Percentiles rank a stretch among this genome's conserved stretches.
phyloP scores from a whole-genome alignment of 2,888 invertebrate genomes.

The Callyntrura sp. region DNA sequence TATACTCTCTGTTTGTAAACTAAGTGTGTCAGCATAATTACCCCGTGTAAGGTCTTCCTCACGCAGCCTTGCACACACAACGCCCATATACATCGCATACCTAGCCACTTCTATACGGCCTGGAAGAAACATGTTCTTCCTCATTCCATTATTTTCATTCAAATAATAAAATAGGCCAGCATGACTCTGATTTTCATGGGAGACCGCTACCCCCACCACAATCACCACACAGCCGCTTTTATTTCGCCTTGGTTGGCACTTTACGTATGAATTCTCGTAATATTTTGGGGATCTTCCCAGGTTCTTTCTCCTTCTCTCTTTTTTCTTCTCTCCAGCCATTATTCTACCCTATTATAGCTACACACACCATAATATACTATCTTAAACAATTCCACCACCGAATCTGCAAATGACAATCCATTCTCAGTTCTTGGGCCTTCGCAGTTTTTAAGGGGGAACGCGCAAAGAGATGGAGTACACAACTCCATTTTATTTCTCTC shows the following conservation, averaged over 20 bases:
- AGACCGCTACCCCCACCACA: conserved; percentile 3
- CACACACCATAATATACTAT: not conserved
- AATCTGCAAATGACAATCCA: conserved; percentile 26
- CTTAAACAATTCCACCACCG: not conserved
- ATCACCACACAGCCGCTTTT: conserved; percentile 21
- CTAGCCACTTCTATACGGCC: too few relatives aligned
- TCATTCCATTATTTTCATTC: conserved; percentile 38
- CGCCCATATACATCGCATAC: not conserved
- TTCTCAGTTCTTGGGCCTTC: not conserved
- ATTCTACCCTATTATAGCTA: not conserved
- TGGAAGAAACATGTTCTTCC: conserved; percentile 2
- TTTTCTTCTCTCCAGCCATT: not conserved
- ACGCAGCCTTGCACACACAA: not conserved
- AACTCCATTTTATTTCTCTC: conserved; percentile 34
- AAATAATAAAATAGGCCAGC: conserved; percentile 53
- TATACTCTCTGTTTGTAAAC: conserved; percentile 30
- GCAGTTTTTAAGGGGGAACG: not conserved
- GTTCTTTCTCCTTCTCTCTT: too few relatives aligned
- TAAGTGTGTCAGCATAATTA: conserved; percentile 61
- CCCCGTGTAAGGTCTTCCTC: conserved; percentile 12
- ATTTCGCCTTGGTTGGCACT: conserved; percentile 33
- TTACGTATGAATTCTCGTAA: not conserved
- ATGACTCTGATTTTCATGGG: conserved; percentile 51
- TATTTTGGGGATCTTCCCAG: too few relatives aligned
- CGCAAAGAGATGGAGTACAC: not conserved